These are phyloP conservation scores for Drosophila kanapiae DNA, from an alignment of 1,140 invertebrate species.

Conservation along the genomic window DNA sequence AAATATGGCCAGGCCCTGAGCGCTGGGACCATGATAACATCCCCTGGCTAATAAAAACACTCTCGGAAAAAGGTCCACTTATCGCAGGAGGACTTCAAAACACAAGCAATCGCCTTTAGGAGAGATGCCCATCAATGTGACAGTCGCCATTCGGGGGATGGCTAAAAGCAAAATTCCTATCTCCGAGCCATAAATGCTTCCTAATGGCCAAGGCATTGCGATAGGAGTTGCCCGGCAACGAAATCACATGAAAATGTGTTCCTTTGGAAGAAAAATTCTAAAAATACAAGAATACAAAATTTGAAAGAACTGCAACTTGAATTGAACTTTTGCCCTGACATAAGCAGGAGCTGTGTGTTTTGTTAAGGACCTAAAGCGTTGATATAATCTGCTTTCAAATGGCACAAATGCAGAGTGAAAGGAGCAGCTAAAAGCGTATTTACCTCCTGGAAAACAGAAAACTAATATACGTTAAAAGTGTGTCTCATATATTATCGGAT, in stretches of 20 bases:
- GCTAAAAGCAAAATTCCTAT: constrained; percentile 30
- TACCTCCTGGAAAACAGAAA: constrained; percentile 11
- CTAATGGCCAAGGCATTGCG: constrained; percentile 27
- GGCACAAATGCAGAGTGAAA: background rate
- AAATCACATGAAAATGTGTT: constrained; percentile 32
- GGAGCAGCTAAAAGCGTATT: background rate
- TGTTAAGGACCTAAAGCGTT: background rate
- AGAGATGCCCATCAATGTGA: constrained; percentile 46
- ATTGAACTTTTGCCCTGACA: constrained; percentile 8
- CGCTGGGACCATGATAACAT: constrained; percentile 6
- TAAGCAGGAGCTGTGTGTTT: constrained; percentile 1
- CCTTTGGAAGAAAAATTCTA: constrained; percentile 12
- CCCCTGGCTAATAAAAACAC: constrained; percentile 38
- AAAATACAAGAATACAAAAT: constrained; percentile 20
- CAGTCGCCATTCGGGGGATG: constrained; percentile 11
- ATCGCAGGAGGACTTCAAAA: constrained; percentile 28
- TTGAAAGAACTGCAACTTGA: constrained; percentile 23
- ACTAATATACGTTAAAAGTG: background rate
- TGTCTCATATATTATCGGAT: background rate
- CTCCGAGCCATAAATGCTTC: constrained; percentile 22
- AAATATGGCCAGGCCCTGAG: constrained; percentile 16
- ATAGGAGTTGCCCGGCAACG: constrained; percentile 25
- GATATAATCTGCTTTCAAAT: constrained; percentile 33
- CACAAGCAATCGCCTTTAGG: constrained; percentile 16
- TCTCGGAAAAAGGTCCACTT: constrained; percentile 39